Evolutionary conservation across 2,888 invertebrate species (phyloP), one percentile per base, ranked within the genome.

Genomic region (Nasonia oneida): DNA sequence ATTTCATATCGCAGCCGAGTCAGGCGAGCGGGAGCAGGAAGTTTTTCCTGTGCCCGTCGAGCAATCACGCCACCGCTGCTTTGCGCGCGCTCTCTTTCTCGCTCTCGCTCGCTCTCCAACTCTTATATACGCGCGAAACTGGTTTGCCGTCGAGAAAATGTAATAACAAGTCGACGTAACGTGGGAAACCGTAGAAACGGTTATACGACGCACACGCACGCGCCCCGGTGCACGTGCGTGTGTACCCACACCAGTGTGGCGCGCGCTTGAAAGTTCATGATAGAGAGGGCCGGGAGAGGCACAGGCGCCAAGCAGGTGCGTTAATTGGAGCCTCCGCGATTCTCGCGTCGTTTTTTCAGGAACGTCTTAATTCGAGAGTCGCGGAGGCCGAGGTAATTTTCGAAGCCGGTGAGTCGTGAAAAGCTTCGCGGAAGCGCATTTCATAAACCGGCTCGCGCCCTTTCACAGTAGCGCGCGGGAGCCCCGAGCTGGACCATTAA

Each of bases 141-240:
- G 83, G 80, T 80, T 83, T 83, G 70, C 42, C 82, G 15, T 39
- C 78, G 53, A 77, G 78, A 81, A 70, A 81, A 73, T 18, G 84
- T 67, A 81, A 86, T 81, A 74, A 61, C 83, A 37, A 33, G 67
- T 53, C 84, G 57, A 80, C 79, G 29, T 82, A 84, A 84, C 87
- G 84, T 84, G 84, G 87, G 87, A 84, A 84, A 84, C 84, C 82
- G 50, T 53, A 23, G 82, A 71, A 84, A 79, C 78, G 79, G 70
- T 82, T 79, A 75, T 71, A 82, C 75, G 42, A 37, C 53, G 37
- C 50, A n/a, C 76, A 6, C 23, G 64, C n/a, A 37, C 67, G 42
- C 23, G 78, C n/a, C 57, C 29, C 12, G 70, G 5, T 23, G 29
- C 15, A 18, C 78, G 14, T 29, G 57, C 23, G 29, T 42, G 3